Base-by-base conservation (phyloP, 2,113 vertebrate genomes). In the Ophthalmolycus amberensis region DNA sequence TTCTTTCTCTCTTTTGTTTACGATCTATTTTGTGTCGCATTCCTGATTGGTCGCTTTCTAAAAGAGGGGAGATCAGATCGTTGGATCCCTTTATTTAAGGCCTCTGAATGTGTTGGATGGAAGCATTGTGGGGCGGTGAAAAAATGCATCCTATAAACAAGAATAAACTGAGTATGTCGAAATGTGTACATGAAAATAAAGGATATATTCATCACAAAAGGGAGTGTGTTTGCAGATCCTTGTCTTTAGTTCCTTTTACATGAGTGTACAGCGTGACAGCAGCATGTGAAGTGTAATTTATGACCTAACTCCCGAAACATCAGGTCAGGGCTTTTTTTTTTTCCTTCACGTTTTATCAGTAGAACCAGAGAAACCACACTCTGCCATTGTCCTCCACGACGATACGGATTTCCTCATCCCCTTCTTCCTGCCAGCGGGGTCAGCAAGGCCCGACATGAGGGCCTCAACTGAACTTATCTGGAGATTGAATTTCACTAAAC, bases 351-450 rank as follows among this genome's bases (percentile, higher is more conserved):
- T 84, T 76, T 93, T 92, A 94, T 94, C 92, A 87, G 54, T 74
- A 60, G 37, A 77, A 74, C n/a, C 94, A 95, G 93, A 92, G 60
- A 93, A 91, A 88, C 85, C 91, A 87, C 89, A 89, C 9, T 58
- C 40, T 80, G 68, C 60, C 80, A 63, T 77, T 82, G 80, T 79
- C 44, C 58, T 46, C 60, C 9, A 40, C 64, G 71, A 48, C 83
- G 86, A 89, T 34, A 82, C 71, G 50, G 42, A 52, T 85, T 91
- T 94, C 90, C 86, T 90, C 88, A 58, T 71, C 68, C 68, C 85
- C 82, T 20, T 79, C 80, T 91, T 92, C 88, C 91, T 93, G 84
- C 38, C 75, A 62, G 75, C 25, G 1, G 22, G 44, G 67, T 59
- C 46, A 48, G 5, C 59, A 20, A 68, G 32, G 46, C n/a, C 46